Evolutionary conservation across 2,888 invertebrate species (phyloP).

Genomic region (Neoaliturus tenellus): DNA sequence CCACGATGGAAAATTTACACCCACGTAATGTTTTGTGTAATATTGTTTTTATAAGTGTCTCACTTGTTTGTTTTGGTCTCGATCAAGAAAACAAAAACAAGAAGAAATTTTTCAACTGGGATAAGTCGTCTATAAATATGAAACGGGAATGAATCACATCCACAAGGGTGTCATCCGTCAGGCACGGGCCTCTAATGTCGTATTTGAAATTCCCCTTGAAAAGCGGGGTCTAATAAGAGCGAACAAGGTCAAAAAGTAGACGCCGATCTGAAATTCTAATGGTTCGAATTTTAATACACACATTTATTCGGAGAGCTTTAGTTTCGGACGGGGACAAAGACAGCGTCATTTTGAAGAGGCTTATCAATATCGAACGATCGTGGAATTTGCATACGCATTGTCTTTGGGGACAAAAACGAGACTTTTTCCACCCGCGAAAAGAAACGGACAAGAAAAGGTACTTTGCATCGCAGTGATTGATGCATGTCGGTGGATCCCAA

Average conservation of each 20-base stretch:
- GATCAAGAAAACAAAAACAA: constrained; percentile 20
- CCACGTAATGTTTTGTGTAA: not conserved
- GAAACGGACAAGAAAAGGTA: constrained; percentile 53
- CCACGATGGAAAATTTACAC: not conserved
- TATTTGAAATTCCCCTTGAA: constrained; percentile 56
- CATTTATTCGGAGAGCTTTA: constrained; percentile 56
- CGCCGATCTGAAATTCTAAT: constrained; percentile 58
- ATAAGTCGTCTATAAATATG: constrained; percentile 23
- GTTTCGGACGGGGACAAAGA: constrained; percentile 7
- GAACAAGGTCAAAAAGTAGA: constrained; percentile 47
- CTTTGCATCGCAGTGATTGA: constrained; percentile 55
- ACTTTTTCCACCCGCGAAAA: constrained; percentile 55
- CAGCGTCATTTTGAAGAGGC: constrained; percentile 29
- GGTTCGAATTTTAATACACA: constrained; percentile 59
- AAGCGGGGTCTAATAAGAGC: constrained; percentile 46
- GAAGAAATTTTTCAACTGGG: not conserved
- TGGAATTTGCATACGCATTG: constrained; percentile 53
- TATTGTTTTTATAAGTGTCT: not conserved
- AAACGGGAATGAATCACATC: constrained; percentile 34
- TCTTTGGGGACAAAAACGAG: constrained; percentile 52
- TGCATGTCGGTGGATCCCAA: constrained; percentile 34
- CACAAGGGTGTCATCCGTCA: constrained; percentile 25
- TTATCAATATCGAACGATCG: constrained; percentile 55
- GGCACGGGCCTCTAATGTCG: not conserved
- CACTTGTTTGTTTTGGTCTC: not conserved